Conservation (phyloP, 2,113 vertebrate species). For the Acrocephalus kingi region DNA sequence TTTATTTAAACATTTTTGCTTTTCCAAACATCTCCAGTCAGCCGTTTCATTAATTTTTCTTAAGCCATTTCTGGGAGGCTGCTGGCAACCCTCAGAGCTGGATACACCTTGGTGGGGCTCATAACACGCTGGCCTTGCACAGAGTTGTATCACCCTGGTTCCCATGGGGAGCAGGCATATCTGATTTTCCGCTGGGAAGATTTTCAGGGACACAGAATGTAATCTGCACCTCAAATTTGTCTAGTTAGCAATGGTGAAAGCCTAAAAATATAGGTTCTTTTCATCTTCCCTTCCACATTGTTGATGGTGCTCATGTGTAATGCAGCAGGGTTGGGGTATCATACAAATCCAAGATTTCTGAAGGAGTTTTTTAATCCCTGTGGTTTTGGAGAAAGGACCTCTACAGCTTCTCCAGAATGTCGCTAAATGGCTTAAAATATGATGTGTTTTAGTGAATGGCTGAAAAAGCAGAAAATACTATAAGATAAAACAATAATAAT, state of each 20-base stretch:
- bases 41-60: too few species aligned
- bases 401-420: neutral
- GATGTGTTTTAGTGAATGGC: neutral
- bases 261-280: neutral
- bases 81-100: too few species aligned
- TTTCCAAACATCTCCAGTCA: too few species aligned
- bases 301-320: neutral
- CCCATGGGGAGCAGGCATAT: accelerated
- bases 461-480: neutral
- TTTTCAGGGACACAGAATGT: neutral
- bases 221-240: neutral
- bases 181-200: neutral
- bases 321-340: neutral
- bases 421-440: neutral
- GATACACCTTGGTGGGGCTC: too few species aligned
- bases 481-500: neutral
- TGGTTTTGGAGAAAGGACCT: neutral
- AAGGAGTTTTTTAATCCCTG: neutral
- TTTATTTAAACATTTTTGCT: too few species aligned
- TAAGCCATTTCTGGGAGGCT: too few species aligned
- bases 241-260: neutral
- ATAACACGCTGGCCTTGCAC: too few species aligned
- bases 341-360: neutral
- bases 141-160: neutral
- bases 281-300: neutral